Percentiles rank a stretch among this genome's conserved stretches.
These are phyloP conservation scores for Crotalus horridus DNA, from an alignment of 2,113 vertebrate genomes.

Conservation along the genomic window DNA sequence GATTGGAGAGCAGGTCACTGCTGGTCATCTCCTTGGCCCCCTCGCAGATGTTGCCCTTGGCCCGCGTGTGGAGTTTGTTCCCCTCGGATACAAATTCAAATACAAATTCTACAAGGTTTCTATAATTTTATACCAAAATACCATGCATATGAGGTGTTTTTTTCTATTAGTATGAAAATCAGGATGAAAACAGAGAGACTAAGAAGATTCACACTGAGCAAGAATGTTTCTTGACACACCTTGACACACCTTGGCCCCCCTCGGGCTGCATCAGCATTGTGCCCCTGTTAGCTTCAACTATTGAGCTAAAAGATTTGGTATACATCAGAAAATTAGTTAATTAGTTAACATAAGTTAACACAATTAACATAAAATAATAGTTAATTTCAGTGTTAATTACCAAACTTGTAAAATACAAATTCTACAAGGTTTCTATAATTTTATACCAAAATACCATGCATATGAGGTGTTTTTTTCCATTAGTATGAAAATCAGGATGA, in stretches of 20 bases:
- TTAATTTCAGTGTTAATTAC: neutral
- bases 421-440: neutral
- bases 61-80: no score
- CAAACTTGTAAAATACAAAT: conserved; percentile 18
- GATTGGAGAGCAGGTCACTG: no score
- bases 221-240: conserved; percentile 54
- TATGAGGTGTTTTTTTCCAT: conserved; percentile 10
- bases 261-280: no score
- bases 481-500: conserved; percentile 86
- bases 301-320: no score
- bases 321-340: no score
- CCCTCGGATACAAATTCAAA: neutral
- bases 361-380: neutral
- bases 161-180: conserved; percentile 81
- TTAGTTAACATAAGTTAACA: neutral
- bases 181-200: conserved; percentile 76
- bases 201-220: conserved; percentile 77
- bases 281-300: no score
- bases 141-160: neutral
- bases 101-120: neutral
- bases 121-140: neutral
- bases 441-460: neutral
- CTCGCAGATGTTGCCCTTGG: no score
- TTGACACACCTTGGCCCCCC: no score
- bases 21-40: no score